Evolutionary conservation across 2,113 vertebrate species (phyloP).

Genomic region (Paradisaea rubra): DNA sequence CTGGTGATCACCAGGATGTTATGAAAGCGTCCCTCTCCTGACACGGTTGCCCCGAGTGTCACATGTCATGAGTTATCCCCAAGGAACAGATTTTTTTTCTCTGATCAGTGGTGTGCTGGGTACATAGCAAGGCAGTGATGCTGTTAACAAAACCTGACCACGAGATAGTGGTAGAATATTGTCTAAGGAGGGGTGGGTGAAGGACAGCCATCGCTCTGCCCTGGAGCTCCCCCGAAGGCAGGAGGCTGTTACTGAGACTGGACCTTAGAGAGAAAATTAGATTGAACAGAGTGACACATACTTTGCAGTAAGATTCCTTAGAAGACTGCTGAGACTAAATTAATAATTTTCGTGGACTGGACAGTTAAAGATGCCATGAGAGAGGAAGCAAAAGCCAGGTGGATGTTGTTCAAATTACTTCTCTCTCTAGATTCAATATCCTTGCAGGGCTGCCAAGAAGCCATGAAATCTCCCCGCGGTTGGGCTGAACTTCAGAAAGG

Average conservation of each 20-base stretch:
- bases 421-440: background rate
- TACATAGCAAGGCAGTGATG: background rate
- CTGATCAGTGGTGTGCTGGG: rapidly evolving
- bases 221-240: background rate
- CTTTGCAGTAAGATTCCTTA: background rate
- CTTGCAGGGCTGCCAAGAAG: background rate
- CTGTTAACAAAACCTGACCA: background rate
- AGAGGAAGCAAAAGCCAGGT: background rate
- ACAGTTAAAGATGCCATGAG: background rate
- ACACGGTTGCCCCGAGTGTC: background rate
- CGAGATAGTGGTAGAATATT: background rate
- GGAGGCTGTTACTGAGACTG: background rate
- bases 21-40: background rate
- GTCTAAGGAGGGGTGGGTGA: background rate
- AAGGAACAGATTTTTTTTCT: background rate
- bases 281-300: background rate
- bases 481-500: background rate
- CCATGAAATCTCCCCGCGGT: background rate
- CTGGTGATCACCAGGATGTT: background rate
- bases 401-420: background rate
- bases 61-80: background rate
- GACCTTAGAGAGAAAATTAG: background rate
- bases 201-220: background rate
- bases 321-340: background rate
- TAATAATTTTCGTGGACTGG: background rate